Evolutionary conservation across 2,797 vertebrate species (phyloP).

Genomic region (Mionectes olivaceus): DNA sequence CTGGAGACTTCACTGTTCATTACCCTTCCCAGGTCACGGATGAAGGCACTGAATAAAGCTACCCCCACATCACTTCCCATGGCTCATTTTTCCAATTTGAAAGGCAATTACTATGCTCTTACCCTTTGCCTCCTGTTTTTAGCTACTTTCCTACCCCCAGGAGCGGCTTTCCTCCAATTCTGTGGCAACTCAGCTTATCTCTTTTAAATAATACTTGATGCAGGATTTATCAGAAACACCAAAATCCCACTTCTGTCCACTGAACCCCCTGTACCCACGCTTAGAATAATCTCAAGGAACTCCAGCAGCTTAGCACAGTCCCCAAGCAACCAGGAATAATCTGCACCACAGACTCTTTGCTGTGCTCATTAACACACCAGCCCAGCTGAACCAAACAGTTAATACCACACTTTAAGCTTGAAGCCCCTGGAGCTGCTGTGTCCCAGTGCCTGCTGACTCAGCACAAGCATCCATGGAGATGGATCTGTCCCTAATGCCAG

Average conservation of each 20-base stretch:
- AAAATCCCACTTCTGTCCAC: neutral
- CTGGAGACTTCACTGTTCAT: neutral
- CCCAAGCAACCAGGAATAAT: neutral
- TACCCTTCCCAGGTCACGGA: conserved; percentile 18
- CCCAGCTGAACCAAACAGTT: neutral
- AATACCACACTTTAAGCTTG: neutral
- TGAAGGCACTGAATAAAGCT: neutral
- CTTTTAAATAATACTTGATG: neutral
- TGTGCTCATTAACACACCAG: neutral
- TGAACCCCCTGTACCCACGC: neutral
- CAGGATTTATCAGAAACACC: neutral
- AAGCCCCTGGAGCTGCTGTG: neutral
- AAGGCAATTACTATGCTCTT: neutral
- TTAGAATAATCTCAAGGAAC: neutral
- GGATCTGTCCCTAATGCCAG: neutral
- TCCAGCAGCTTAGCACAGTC: neutral
- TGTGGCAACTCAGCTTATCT: neutral
- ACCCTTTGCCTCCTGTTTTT: neutral
- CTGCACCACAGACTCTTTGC: neutral
- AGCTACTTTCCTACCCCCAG: neutral
- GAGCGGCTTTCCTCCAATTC: neutral
- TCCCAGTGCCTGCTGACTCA: neutral
- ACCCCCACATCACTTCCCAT: neutral
- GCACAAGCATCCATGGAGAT: neutral
- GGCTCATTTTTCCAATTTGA: neutral